Evolutionary conservation across 1,140 invertebrate genomes (phyloP), one percentile per base, ranked within the genome.

Genomic region (Propsilocerus akamusi): DNA sequence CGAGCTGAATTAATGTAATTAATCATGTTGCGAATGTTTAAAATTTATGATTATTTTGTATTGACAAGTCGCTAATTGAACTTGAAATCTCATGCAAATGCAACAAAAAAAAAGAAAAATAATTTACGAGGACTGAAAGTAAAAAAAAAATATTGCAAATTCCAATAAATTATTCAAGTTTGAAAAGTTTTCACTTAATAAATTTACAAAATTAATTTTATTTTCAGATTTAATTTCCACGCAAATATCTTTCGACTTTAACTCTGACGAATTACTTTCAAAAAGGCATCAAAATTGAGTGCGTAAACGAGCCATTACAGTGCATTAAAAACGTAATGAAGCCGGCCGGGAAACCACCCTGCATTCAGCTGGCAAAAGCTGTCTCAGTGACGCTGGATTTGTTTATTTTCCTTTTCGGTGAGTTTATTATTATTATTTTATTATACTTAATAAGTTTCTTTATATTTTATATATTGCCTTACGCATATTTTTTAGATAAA

Each of bases 221-320:
- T n/a, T 30, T 30, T 30, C 28, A 30, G 28, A 30, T 30, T 30
- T 30, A n/a, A 8, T 11, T 30, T 8, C 28, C n/a, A 3, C n/a
- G 2, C 6, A 8, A 30, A 4, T 30, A 12, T 30, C 14, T 30
- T 30, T n/a, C 11, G 28, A 30, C 7, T 30, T 30, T 30, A 2
- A 30, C 14, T 30, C 14, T n/a, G 5, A 20, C 34, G 10, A 41
- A 20, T 20, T 3, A 41, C 17, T 17, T 20, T 41, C 34, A 20
- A n/a, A n/a, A n/a, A n/a, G n/a, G n/a, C n/a, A 20, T 7, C 34
- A 41, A 41, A 41, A 41, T 41, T 41, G 34, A 41, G 34, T 41
- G 34, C 14, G 11, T 41, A 41, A 41, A 41, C 22, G 10, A 30
- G 28, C 11, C 28, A 30, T 30, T 12, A 12, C 34, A 41, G 10